phyloP scores from a whole-genome alignment of 2,113 vertebrate species.

The Barbus barbus region DNA sequence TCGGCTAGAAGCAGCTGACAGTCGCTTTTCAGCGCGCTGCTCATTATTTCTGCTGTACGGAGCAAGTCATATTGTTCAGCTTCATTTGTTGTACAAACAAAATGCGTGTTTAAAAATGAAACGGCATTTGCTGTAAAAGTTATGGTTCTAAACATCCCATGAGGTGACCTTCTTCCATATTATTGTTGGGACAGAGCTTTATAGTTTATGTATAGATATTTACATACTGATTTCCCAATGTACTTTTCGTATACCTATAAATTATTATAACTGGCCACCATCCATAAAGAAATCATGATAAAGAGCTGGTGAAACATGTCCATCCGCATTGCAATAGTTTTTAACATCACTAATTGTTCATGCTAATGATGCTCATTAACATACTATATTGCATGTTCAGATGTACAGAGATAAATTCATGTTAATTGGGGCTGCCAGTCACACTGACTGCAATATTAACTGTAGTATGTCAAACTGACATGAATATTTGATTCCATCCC shows the following conservation, averaged over 20 bases:
- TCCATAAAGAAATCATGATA: conserved; percentile 12
- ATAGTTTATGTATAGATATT: not conserved
- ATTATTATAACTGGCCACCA: not conserved
- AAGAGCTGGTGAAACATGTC: not conserved
- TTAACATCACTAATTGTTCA: conserved; percentile 34
- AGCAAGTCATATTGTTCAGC: conserved; percentile 25
- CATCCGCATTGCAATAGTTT: conserved; percentile 15
- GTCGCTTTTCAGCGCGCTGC: not conserved
- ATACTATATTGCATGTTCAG: conserved; percentile 30
- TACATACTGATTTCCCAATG: not conserved
- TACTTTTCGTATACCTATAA: not conserved
- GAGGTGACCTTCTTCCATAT: not conserved
- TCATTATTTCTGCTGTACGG: conserved; percentile 26
- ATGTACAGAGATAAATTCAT: conserved; percentile 38
- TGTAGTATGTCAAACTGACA: not conserved
- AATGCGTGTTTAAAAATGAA: conserved; percentile 15
- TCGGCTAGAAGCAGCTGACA: conserved; percentile 30
- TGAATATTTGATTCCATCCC: not conserved
- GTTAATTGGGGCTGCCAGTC: not conserved
- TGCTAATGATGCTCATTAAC: conserved; percentile 49
- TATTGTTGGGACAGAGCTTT: not conserved
- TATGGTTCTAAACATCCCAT: not conserved
- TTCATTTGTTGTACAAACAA: conserved; percentile 27
- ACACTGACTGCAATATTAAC: not conserved
- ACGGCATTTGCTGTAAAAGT: not conserved